Conservation (phyloP, 2,113 vertebrate species). For the Sitta europaea region DNA sequence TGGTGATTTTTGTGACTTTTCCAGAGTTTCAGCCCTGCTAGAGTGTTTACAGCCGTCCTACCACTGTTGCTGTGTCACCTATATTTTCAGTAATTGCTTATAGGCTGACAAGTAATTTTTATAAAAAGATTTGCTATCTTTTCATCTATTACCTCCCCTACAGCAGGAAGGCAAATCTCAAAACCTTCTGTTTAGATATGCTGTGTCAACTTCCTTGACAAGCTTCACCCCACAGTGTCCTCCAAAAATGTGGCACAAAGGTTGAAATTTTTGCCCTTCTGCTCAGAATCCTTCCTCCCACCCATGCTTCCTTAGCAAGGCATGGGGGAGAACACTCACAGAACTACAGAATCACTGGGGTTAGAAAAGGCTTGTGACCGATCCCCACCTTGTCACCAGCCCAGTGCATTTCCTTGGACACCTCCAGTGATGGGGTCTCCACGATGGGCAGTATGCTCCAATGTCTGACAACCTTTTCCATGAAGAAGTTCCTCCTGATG, state of each 20-base stretch:
- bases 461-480: not conserved
- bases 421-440: not conserved
- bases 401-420: not conserved
- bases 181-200: not conserved
- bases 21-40: not conserved
- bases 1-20: not conserved
- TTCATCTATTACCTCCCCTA: not conserved
- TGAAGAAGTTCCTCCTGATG: not conserved
- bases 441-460: not conserved
- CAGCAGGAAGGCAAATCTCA: not conserved
- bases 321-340: not conserved
- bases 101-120: not conserved
- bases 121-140: not conserved
- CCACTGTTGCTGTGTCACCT: not conserved
- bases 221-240: not conserved
- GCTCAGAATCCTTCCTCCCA: not conserved
- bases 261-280: not conserved
- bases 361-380: not conserved
- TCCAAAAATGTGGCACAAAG: not conserved
- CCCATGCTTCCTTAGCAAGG: not conserved
- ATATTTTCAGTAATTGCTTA: not conserved
- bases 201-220: not conserved
- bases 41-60: not conserved
- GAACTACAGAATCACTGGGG: not conserved
- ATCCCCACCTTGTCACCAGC: not conserved